Conservation (phyloP, 2,888 invertebrate genomes). For the Corythucha ciliata region DNA sequence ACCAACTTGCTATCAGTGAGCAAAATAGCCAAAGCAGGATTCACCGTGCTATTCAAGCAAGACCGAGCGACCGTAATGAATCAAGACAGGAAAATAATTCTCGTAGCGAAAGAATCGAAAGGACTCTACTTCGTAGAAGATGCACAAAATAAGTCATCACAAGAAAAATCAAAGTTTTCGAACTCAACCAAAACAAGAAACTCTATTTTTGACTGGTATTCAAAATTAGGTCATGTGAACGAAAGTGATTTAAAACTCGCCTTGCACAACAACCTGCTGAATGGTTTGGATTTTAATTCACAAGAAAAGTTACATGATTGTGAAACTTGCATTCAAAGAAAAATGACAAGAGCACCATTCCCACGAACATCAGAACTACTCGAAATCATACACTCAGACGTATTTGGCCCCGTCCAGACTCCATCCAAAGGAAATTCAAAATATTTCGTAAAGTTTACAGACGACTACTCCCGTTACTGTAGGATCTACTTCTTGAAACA, state of each 20-base stretch:
- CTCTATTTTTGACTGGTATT: constrained; percentile 13
- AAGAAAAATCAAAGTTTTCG: not conserved
- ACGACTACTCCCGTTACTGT: constrained; percentile 34
- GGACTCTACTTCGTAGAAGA: not conserved
- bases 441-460: constrained; percentile 35
- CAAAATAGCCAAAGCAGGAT: constrained; percentile 20
- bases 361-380: constrained; percentile 22
- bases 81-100: not conserved
- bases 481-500: constrained; percentile 32
- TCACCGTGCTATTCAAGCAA: constrained; percentile 12
- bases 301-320: constrained; percentile 11
- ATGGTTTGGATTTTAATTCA: constrained; percentile 18
- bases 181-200: constrained; percentile 16
- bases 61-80: constrained; percentile 8
- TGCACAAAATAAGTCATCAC: too few relatives aligned
- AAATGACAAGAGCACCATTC: constrained; percentile 16
- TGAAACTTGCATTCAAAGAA: constrained; percentile 17
- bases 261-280: not conserved
- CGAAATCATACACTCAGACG: constrained; percentile 34
- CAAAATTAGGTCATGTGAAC: constrained; percentile 11
- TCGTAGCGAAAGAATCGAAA: not conserved
- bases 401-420: constrained; percentile 33
- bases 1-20: constrained; percentile 19
- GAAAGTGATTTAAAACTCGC: constrained; percentile 15
- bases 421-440: constrained; percentile 29